phyloP scores from a whole-genome alignment of 2,797 vertebrate genomes.

The Myotis myotis region DNA sequence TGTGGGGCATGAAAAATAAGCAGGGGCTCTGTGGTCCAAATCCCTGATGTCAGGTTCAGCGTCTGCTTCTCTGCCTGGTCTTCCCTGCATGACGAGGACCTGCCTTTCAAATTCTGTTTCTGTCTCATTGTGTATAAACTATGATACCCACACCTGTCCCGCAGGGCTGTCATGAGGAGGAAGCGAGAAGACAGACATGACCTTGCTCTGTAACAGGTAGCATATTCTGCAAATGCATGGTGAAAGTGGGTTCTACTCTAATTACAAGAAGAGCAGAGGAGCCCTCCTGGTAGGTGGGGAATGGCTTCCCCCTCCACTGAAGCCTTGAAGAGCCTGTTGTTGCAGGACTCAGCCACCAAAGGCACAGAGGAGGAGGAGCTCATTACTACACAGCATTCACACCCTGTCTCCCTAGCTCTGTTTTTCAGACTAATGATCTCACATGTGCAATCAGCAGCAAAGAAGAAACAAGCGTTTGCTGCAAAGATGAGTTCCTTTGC shows the following conservation, averaged over 20 bases:
- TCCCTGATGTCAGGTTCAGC: neutral
- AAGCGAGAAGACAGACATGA: neutral
- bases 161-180: accelerated
- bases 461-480: neutral
- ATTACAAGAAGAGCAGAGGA: neutral
- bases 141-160: neutral
- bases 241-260: neutral
- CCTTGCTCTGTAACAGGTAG: neutral
- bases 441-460: neutral
- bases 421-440: neutral
- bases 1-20: neutral
- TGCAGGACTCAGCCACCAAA: neutral
- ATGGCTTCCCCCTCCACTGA: neutral
- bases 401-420: neutral
- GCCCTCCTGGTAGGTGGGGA: neutral
- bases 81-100: neutral
- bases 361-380: neutral
- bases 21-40: neutral
- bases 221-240: neutral
- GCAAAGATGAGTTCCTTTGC: neutral
- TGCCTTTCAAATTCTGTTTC: neutral
- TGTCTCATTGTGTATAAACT: neutral
- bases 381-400: neutral
- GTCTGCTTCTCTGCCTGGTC: neutral
- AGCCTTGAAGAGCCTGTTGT: neutral